Percentiles rank a stretch among this genome's conserved stretches.
phyloP scores from a whole-genome alignment of 1,140 invertebrate species.

The Drosophila ohnishii region DNA sequence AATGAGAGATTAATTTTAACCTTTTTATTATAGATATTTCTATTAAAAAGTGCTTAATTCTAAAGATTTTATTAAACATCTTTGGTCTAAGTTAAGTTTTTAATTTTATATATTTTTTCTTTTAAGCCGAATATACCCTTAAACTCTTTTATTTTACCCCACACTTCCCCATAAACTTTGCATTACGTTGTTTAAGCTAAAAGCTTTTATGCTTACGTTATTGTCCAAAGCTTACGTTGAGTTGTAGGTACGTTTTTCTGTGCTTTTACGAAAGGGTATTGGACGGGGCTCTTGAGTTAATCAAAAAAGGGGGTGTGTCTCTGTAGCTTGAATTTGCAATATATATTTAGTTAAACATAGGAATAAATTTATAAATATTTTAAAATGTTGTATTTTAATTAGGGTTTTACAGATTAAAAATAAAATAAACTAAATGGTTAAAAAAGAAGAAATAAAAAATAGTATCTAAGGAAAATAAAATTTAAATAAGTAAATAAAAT shows the following conservation, averaged over 20 bases:
- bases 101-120: too few species aligned
- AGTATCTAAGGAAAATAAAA: too few species aligned
- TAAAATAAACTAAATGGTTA: background rate
- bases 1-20: background rate
- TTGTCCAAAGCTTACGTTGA: slow-evolving; percentile 2
- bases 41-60: accelerated
- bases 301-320: slow-evolving; percentile 41
- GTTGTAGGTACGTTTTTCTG: slow-evolving; percentile 2
- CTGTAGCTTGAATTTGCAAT: too few species aligned
- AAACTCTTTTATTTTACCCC: background rate
- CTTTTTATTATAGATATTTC: background rate
- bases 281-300: background rate
- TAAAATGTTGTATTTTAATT: background rate
- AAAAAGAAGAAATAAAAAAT: too few species aligned
- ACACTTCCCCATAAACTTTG: background rate
- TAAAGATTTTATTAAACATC: too few species aligned
- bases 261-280: slow-evolving; percentile 20
- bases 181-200: slow-evolving; percentile 17
- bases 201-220: slow-evolving; percentile 30
- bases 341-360: too few species aligned
- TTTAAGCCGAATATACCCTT: slow-evolving; percentile 14
- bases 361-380: background rate
- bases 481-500: too few species aligned
- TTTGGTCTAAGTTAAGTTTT: background rate
- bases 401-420: background rate